phyloP scores from a whole-genome alignment of 1,140 invertebrate species.

The Berghia stephanieae region DNA sequence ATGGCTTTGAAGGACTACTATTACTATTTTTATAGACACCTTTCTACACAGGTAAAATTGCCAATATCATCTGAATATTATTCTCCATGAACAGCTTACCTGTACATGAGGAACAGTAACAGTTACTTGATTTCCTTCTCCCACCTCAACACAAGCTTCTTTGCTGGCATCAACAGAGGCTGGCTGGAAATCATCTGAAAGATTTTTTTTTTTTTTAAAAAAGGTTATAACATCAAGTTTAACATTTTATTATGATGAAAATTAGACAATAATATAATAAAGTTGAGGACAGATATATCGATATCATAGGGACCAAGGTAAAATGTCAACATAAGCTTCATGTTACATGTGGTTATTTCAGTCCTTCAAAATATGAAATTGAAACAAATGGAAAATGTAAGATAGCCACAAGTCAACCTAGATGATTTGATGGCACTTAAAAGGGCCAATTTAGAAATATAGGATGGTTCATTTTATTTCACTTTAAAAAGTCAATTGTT shows the following conservation, averaged over 20 bases:
- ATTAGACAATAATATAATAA: background rate
- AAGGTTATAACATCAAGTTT: background rate
- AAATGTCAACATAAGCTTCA: background rate
- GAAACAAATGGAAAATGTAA: no score
- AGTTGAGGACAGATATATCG: background rate
- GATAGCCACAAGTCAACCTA: no score
- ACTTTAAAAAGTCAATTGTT: no score
- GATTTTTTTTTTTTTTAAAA: background rate
- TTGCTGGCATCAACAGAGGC: constrained; percentile 92
- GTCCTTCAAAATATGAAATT: no score
- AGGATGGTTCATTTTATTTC: no score
- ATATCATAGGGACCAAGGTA: background rate
- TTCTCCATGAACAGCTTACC: constrained; percentile 48
- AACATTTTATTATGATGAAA: background rate
- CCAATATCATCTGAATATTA: no score
- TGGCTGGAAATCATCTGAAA: constrained; percentile 88
- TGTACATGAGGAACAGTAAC: constrained; percentile 90
- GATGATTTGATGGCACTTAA: no score
- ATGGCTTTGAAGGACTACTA: no score
- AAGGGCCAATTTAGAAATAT: no score
- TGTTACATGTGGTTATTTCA: no score
- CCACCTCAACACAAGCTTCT: constrained; percentile 88
- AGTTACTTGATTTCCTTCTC: constrained; percentile 84
- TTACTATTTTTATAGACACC: no score
- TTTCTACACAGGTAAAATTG: no score